These are phyloP conservation scores for Pyrocephalus nanus DNA, from an alignment of 2,797 vertebrate genomes.

Conservation along the genomic window DNA sequence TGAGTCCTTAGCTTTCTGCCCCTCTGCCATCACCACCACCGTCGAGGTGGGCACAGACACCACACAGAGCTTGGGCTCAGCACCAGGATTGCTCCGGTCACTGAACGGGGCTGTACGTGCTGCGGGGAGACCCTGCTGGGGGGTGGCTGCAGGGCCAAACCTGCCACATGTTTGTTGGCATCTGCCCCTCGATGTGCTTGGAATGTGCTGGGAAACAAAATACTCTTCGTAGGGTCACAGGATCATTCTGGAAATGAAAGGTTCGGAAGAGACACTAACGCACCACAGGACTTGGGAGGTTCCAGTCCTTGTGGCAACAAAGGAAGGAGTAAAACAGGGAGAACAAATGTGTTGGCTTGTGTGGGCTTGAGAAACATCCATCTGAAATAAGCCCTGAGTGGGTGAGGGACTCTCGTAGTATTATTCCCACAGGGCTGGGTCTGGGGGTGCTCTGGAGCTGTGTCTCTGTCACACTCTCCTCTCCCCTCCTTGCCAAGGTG, in stretches of 20 bases:
- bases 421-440: neutral
- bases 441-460: fast-evolving
- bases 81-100: fast-evolving
- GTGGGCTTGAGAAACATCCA: conserved; percentile 40
- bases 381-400: neutral
- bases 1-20: neutral
- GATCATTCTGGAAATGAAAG: neutral
- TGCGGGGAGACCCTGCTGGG: neutral
- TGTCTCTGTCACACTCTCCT: fast-evolving
- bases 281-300: fast-evolving
- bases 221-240: fast-evolving
- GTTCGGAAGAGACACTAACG: neutral
- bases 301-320: neutral
- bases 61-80: neutral
- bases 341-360: neutral
- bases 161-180: neutral
- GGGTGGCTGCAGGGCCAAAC: neutral
- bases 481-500: neutral
- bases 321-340: neutral
- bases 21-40: fast-evolving
- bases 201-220: neutral
- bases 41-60: neutral
- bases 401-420: neutral
- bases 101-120: fast-evolving
- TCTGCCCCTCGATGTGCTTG: neutral